Conservation (phyloP, 2,797 vertebrate species). For the Coracias cyanogaster region DNA sequence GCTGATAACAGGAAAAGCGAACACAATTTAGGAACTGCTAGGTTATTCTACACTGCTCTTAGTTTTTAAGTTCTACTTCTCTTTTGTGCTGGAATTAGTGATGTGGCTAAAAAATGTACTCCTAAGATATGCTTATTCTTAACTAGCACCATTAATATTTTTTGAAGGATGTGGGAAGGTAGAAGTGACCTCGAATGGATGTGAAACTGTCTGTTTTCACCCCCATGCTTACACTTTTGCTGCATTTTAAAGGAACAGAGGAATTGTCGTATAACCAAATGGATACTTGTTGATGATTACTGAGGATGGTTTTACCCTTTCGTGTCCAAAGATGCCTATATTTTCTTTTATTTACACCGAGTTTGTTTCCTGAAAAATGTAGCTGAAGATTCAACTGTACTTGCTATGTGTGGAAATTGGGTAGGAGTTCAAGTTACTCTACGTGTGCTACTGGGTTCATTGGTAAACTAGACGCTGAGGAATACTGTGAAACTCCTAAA, state of each 20-base stretch:
- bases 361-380: neutral
- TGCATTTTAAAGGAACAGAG: neutral
- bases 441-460: rapidly evolving
- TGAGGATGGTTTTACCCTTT: neutral
- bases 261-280: neutral
- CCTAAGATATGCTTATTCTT: neutral
- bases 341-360: neutral
- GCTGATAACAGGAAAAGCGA: neutral
- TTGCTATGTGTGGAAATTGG: neutral
- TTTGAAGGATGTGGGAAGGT: neutral
- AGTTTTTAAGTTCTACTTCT: neutral
- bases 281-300: neutral
- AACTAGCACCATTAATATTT: neutral
- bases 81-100: neutral
- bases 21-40: neutral
- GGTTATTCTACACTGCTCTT: conserved; percentile 16
- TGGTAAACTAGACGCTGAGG: neutral
- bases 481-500: neutral
- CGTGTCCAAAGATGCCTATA: neutral
- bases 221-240: neutral
- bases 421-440: neutral
- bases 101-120: neutral
- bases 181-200: neutral
- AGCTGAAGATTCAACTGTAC: neutral
- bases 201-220: neutral